phyloP scores from a whole-genome alignment of 2,888 invertebrate species.

The Anorthoa munda region DNA sequence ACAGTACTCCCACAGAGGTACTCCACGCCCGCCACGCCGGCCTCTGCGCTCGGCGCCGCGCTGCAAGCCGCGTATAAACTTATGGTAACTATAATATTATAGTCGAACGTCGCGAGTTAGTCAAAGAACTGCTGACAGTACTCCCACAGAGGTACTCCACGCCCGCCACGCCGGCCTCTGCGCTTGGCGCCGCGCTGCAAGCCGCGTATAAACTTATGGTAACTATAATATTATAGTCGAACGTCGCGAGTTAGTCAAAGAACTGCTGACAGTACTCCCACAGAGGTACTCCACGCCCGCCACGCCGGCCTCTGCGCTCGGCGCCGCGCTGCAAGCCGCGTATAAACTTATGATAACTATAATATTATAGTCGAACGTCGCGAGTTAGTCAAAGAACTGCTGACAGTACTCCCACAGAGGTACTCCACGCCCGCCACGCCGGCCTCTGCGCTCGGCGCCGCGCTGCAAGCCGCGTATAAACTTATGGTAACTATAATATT shows the following conservation, averaged over 20 bases:
- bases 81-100: no score
- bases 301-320: conserved; percentile 96
- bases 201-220: conserved; percentile 97
- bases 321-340: conserved; percentile 97
- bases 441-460: conserved; percentile 97
- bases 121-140: conserved; percentile 94
- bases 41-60: conserved; percentile 97
- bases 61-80: conserved; percentile 97
- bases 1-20: conserved; percentile 95
- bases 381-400: conserved; percentile 94
- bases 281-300: conserved; percentile 93
- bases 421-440: conserved; percentile 94
- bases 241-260: conserved; percentile 94
- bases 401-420: conserved; percentile 94
- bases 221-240: no score
- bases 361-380: no score
- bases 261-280: conserved; percentile 95
- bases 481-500: no score
- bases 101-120: conserved; percentile 95
- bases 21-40: conserved; percentile 93
- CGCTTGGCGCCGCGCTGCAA: conserved; percentile 98
- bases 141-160: conserved; percentile 94
- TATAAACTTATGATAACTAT: no score
- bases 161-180: conserved; percentile 94
- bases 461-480: conserved; percentile 97